These are phyloP conservation scores for Sylvietta virens DNA, from an alignment of 2,113 vertebrate genomes.

Conservation along the genomic window DNA sequence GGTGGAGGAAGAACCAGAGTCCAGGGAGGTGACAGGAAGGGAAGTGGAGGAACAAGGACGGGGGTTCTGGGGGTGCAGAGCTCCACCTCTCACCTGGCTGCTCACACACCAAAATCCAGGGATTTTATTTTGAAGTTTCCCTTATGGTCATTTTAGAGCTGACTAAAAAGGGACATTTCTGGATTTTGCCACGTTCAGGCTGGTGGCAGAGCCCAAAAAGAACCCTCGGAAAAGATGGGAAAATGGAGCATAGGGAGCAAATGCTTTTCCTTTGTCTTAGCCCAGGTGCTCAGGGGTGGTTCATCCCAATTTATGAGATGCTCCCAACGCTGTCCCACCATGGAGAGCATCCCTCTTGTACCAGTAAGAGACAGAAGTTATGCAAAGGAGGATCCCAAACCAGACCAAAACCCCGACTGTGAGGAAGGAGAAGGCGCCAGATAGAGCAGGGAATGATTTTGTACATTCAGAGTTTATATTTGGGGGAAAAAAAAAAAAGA, in stretches of 20 bases:
- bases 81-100: neutral
- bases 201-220: neutral
- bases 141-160: neutral
- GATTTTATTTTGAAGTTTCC: neutral
- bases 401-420: neutral
- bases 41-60: accelerated
- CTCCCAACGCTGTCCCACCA: accelerated
- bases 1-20: neutral
- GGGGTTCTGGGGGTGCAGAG: neutral
- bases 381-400: neutral
- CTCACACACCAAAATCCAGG: neutral
- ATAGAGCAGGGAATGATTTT: neutral
- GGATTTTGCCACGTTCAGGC: neutral
- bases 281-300: neutral
- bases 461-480: conserved; percentile 34
- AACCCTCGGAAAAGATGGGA: too few relatives aligned
- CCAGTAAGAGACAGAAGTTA: neutral
- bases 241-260: neutral
- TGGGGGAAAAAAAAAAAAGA: neutral
- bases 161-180: neutral
- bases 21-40: neutral
- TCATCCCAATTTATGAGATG: neutral
- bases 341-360: neutral
- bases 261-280: neutral
- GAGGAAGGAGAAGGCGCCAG: neutral